These are phyloP conservation scores for Todus mexicanus DNA, from an alignment of 2,797 vertebrate genomes.

Conservation along the genomic window DNA sequence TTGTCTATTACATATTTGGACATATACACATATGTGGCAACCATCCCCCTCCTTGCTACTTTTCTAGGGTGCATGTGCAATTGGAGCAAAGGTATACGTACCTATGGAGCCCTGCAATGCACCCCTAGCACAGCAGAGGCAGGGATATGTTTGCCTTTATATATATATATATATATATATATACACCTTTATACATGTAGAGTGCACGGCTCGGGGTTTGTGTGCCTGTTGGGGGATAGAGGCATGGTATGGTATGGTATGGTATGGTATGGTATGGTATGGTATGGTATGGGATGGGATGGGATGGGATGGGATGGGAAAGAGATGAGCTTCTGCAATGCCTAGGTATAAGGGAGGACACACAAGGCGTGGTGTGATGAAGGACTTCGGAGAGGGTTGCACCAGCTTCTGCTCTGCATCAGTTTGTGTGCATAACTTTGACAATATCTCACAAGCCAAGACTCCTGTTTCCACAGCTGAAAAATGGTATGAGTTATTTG, in stretches of 20 bases:
- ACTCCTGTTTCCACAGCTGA: not conserved
- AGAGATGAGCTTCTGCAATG: not conserved
- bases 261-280: not conserved
- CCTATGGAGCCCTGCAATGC: accelerated
- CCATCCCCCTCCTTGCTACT: not conserved
- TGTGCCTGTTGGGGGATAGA: not conserved
- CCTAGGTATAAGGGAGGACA: not conserved
- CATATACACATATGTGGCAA: accelerated
- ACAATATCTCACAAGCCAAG: not conserved
- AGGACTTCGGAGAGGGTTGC: not conserved
- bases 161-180: too few relatives aligned
- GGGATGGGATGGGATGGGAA: too few relatives aligned
- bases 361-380: not conserved
- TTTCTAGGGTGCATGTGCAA: too few relatives aligned
- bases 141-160: not conserved
- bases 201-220: accelerated
- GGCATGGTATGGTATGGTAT: too few relatives aligned
- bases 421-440: not conserved
- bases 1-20: not conserved
- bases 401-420: not conserved
- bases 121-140: not conserved
- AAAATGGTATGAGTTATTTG: accelerated
- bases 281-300: not conserved
- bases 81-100: not conserved
- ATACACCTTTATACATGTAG: not conserved